Evolutionary conservation across 2,888 invertebrate species (phyloP), one percentile per base, ranked within the genome.

Genomic region (Archips crataeganus): DNA sequence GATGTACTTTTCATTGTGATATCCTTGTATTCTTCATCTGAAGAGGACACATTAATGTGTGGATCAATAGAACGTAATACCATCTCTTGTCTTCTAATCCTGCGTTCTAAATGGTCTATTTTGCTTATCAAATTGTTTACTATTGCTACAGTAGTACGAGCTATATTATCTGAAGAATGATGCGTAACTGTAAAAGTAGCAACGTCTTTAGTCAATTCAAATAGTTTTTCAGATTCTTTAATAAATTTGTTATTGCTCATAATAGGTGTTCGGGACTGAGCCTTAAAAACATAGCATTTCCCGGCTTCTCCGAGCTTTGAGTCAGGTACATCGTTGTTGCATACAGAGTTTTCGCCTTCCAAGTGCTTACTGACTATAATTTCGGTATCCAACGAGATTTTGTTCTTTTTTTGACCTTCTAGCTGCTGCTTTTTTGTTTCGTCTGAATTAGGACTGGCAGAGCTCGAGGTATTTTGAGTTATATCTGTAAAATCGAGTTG

Each of bases 51-150:
- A 71, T 84, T 81, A 77, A 87, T 75, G 76, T 87, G 87, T 76
- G 88, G 87, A 80, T 90, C 87, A 71, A 91, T 81, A 65, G 88
- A 86, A 78, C 88, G 89, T 81, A 91, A 88, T 73, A 91, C 88
- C 90, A 89, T 91, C 84, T 92, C 92, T 85, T 92, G 93, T 79
- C 79, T 84, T 68, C 89, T 80, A 80, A 92, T 79, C 85, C 90
- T 92, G 77, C 84, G 87, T 79, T 93, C 91, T 79, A 94, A 83
- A 60, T 87, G 77, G 77, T 91, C 85, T 76, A 93, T 85, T 84
- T 89, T 86, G 79, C 87, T 88, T 74, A 86, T 81, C 75, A 92
- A 82, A 75, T 84, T 86, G 51, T 81, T 78, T 70, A 92, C 42
- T 36, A 70, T 74, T 81, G 61, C 83, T 82, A 69, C 77, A 80